Evolutionary conservation across 2,113 vertebrate genomes (phyloP), one percentile per base, ranked within the genome.

Genomic region (Choloepus hoffmanni): DNA sequence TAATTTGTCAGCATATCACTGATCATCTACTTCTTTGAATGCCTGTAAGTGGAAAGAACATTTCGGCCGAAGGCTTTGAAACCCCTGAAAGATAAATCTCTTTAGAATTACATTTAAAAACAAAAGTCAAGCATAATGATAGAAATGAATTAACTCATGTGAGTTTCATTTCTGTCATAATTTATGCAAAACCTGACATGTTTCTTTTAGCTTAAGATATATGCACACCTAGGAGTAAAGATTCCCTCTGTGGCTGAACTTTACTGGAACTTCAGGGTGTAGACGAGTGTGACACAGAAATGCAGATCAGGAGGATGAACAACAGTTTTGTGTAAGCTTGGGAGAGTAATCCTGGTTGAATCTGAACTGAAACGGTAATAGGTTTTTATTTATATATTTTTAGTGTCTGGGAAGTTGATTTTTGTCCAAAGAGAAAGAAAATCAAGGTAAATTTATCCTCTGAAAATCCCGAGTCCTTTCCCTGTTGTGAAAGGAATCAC

Each of bases 121-220:
- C 33, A 21, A 81, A 81, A 58, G 33, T 81, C 13, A 58, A 58
- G 4, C 30, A 81, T 33, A 78, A 63, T 65, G 30, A 30, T 50
- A 91, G 58, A 90, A 79, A 81, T 84, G n/a, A n/a, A 96, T 90
- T 82, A 93, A 24, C 55, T 48, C 63, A 87, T 77, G 3, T 0
- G 7, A 28, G 21, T 84, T 84, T 95, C 23, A 89, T 72, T 33
- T 94, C 33, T 95, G 30, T 50, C 21, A 88, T 89, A 95, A 91
- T 63, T 92, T 96, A 94, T 89, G 21, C 21, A 90, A 45, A 95
- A 82, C 2, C 18, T 96, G 78, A 92, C 13, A 62, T 53, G 70
- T 40, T 96, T 91, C 7, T 2, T 87, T 55, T 12, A 86, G 45
- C 10, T 33, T 70, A 82, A 84, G 10, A 91, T 60, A 60, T 1